A percentile compares a stretch with the other conserved stretches of the same genome.
Conservation (phyloP, 2,797 vertebrate species). For the Rhabdomys pumilio region DNA sequence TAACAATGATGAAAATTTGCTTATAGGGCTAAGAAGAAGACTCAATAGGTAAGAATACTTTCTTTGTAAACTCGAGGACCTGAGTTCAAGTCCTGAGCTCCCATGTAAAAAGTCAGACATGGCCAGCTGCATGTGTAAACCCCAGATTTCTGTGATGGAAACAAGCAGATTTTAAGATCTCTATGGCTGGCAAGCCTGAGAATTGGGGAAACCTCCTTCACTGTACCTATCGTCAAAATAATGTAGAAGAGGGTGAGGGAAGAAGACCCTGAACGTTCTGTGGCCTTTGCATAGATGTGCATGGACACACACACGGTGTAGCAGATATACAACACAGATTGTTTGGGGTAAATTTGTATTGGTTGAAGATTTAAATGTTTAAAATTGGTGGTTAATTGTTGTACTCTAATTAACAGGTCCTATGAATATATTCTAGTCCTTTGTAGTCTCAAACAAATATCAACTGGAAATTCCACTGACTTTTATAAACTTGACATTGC, state of each 20-base stretch:
- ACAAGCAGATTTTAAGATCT: background rate
- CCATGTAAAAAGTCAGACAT: background rate
- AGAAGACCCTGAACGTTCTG: background rate
- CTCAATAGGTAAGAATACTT: background rate
- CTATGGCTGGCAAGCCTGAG: no score
- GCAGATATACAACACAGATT: background rate
- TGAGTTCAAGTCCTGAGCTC: background rate
- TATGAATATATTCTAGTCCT: conserved; percentile 18
- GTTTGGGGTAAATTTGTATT: background rate
- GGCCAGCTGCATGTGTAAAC: background rate
- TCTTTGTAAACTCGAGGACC: background rate
- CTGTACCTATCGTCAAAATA: background rate
- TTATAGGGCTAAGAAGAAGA: background rate
- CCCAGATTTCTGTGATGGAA: background rate
- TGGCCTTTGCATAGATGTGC: background rate
- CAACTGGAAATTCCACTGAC: background rate
- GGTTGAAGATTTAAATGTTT: conserved; percentile 44
- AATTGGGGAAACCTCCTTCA: background rate
- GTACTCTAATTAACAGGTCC: conserved; percentile 12
- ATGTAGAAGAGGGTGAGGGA: background rate
- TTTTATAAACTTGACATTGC: conserved; percentile 13
- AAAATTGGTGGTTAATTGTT: background rate
- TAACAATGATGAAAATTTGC: conserved; percentile 37
- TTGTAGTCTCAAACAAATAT: conserved; percentile 5
- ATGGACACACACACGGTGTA: background rate